These are phyloP conservation scores for Heteromormyrus szaboi DNA, from an alignment of 2,797 vertebrate species.

Conservation along the genomic window DNA sequence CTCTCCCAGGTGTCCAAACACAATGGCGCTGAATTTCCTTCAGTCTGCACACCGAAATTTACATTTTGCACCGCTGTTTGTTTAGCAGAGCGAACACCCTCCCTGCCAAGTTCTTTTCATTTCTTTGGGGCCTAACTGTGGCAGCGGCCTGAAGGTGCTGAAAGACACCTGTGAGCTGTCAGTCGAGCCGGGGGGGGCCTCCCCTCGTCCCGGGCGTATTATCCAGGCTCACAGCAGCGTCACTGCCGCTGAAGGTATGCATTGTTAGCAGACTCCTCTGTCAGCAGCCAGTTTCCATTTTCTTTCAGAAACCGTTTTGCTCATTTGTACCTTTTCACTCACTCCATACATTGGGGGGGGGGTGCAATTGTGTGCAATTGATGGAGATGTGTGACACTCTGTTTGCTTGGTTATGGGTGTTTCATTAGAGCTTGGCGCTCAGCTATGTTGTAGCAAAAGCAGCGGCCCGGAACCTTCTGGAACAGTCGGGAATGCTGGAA, in stretches of 20 bases:
- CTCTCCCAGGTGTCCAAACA: conserved; percentile 63
- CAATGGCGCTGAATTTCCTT: conserved; percentile 27
- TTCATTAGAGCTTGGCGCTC: conserved; percentile 58
- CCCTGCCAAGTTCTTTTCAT: conserved; percentile 65
- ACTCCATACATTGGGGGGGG: background rate
- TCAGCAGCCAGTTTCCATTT: conserved; percentile 57
- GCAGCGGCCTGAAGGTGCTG: conserved; percentile 42
- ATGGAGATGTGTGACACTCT: conserved; percentile 37
- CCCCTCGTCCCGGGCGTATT: conserved; percentile 31
- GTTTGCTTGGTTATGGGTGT: conserved; percentile 55
- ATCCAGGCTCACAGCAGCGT: conserved; percentile 38
- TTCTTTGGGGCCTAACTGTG: conserved; percentile 33
- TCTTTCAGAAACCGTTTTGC: conserved; percentile 62
- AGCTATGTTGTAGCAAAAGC: conserved; percentile 63
- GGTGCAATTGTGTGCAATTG: conserved; percentile 23
- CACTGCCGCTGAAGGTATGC: conserved; percentile 53
- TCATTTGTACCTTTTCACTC: conserved; percentile 52
- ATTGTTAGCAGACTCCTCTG: conserved; percentile 52
- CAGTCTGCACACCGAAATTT: conserved; percentile 51
- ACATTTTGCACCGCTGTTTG: conserved; percentile 59
- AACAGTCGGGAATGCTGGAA: conserved; percentile 54
- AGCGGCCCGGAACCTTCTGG: conserved; percentile 54
- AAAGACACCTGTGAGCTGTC: conserved; percentile 56
- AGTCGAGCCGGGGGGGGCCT: conserved; percentile 43
- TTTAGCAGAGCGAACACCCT: conserved; percentile 45